Conservation (phyloP, 1,140 invertebrate species). For the Wasmannia auropunctata region DNA sequence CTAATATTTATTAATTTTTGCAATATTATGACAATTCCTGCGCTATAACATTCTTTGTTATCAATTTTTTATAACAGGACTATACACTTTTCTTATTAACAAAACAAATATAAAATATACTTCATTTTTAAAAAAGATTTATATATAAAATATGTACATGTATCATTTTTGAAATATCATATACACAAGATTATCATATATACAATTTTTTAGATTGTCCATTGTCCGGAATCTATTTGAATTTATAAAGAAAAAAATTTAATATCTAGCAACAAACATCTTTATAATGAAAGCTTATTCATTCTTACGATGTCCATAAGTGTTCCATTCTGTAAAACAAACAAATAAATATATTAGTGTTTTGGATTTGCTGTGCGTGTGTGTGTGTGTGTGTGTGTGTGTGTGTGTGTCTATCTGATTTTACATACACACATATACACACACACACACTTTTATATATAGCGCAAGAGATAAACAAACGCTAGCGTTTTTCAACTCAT, state of each 20-base stretch:
- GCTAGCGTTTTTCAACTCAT: constrained; percentile 14
- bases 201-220: background rate
- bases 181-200: background rate
- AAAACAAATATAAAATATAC: background rate
- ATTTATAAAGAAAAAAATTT: background rate
- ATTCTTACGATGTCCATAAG: constrained; percentile 87
- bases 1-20: background rate
- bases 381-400: background rate
- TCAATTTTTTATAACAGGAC: background rate
- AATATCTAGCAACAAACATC: background rate
- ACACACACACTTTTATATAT: background rate
- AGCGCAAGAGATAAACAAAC: constrained; percentile 22
- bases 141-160: background rate
- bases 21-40: background rate
- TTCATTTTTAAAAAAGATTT: background rate
- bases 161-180: background rate
- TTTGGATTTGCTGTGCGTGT: too few species aligned
- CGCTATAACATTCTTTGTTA: background rate
- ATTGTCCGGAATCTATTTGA: background rate
- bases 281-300: constrained; percentile 35
- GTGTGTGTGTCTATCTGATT: too few species aligned
- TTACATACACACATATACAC: background rate
- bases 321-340: constrained; percentile 87
- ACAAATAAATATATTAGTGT: constrained; percentile 24
- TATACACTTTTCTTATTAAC: too few species aligned